Percentiles rank a stretch among this genome's conserved stretches.
Conservation (phyloP, 92 coral and sea anemone species). For the Actinostola sp. region DNA sequence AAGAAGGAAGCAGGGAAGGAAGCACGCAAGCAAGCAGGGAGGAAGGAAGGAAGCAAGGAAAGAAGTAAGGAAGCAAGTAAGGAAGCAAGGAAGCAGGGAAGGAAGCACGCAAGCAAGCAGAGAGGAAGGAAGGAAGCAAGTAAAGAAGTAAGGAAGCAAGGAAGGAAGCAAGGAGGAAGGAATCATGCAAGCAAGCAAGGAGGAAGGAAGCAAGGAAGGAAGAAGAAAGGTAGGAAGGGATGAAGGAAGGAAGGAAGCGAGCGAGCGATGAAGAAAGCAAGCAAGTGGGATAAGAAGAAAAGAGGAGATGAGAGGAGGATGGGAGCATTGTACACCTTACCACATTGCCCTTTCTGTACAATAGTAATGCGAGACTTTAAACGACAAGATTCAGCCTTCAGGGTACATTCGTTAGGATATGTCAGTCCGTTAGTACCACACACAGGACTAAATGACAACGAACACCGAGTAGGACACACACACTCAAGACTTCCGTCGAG, state of each 20-base stretch:
- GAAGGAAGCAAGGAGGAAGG: background rate
- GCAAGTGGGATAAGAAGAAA: background rate
- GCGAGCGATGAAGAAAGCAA: background rate
- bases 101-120: background rate
- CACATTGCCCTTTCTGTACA: conserved; percentile 76
- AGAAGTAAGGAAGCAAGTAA: background rate
- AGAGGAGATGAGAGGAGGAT: background rate
- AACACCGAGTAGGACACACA: conserved; percentile 87
- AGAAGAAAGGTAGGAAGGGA: background rate
- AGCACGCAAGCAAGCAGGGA: background rate
- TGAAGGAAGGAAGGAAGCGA: background rate
- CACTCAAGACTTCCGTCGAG: conserved; percentile 87
- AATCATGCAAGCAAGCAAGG: background rate
- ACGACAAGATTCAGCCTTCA: conserved; percentile 84
- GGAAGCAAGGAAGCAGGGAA: background rate
- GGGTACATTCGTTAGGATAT: conserved; percentile 87
- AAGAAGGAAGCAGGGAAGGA: background rate
- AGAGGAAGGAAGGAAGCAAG: background rate
- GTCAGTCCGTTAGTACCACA: conserved; percentile 92
- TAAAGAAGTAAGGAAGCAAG: background rate
- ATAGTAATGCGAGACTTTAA: conserved; percentile 75
- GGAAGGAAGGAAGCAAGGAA: background rate
- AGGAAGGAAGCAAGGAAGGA: background rate
- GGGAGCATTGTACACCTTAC: conserved; percentile 56
- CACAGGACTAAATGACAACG: conserved; percentile 82